Conservation (phyloP, 2,888 invertebrate genomes). For the Fragum fragum region DNA sequence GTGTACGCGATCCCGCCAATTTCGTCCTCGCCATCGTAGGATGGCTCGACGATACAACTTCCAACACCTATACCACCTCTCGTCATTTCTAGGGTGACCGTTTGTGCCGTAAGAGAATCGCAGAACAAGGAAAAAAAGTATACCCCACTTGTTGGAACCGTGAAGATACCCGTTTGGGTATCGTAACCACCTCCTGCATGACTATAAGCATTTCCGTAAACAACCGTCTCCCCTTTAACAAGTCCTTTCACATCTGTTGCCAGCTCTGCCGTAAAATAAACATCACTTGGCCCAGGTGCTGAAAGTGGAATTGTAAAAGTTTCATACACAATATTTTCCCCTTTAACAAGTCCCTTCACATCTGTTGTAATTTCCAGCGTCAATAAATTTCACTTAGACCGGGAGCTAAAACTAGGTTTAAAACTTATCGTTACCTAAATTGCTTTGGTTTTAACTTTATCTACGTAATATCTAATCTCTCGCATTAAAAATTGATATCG, state of each 20-base stretch:
- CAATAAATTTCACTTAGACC: too few species aligned
- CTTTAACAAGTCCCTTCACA: too few species aligned
- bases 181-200: neutral
- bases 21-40: neutral
- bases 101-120: neutral
- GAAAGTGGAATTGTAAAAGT: too few species aligned
- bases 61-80: neutral
- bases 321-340: too few species aligned
- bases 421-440: too few species aligned
- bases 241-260: neutral
- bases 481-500: too few species aligned
- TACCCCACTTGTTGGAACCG: neutral
- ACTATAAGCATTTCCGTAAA: neutral
- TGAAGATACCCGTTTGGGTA: neutral
- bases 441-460: too few species aligned
- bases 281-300: neutral
- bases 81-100: neutral
- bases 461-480: too few species aligned
- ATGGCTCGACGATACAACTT: constrained; percentile 3
- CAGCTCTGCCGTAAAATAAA: neutral
- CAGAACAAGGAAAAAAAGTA: neutral
- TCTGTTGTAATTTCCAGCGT: too few species aligned
- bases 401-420: too few species aligned
- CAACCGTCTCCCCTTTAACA: neutral
- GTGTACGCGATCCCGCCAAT: neutral